Base-by-base conservation (phyloP, 1,140 invertebrate genomes). In the Brachionus asplanchnoidis region DNA sequence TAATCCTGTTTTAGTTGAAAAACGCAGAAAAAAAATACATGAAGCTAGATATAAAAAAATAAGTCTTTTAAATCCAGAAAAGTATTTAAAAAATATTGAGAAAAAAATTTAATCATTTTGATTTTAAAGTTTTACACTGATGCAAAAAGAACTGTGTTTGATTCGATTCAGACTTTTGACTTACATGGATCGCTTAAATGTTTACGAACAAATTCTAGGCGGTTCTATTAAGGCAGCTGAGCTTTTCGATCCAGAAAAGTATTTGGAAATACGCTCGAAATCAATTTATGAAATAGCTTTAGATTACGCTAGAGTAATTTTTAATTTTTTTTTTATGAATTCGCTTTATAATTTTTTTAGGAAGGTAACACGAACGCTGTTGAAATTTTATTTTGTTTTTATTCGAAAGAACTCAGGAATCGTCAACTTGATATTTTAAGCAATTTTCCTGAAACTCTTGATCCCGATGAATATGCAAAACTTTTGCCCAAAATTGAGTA, bases 381-480 rank as follows among this genome's bases (percentile, higher is more conserved):
- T 93, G 89, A 89, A 85, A 42, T 46, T 70, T 68, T 82, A 42
- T 85, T 50, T 56, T 86, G 84, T 86, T 85, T 56, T 46, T 84
- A 50, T 85, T 44, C 32, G 4, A 65, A 60, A 46, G 32, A 82
- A 82, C 6, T 82, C n/a, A 82, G 53, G 7, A 20, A 40, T n/a
- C 20, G 46, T 42, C 79, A 82, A 88, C 87, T 95, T 32, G 89
- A 92, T 28, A 92, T 95, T 60, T 88, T 95, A 28, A 93, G 92
- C 66, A 93, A 93, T 88, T 92, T 95, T 86, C 94, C 94, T 20
- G 94, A 95, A 90, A 94, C 93, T 0, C 90, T 93, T 11, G 90
- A 92, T 86, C 94, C 94, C 12, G 85, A 90, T 73, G 91, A 92
- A 56, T 95, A 94, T 87, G 91, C 92, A 85, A 82, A 68, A n/a